Conservation (phyloP, 2,888 invertebrate species). For the Erpobdella octoculata region DNA sequence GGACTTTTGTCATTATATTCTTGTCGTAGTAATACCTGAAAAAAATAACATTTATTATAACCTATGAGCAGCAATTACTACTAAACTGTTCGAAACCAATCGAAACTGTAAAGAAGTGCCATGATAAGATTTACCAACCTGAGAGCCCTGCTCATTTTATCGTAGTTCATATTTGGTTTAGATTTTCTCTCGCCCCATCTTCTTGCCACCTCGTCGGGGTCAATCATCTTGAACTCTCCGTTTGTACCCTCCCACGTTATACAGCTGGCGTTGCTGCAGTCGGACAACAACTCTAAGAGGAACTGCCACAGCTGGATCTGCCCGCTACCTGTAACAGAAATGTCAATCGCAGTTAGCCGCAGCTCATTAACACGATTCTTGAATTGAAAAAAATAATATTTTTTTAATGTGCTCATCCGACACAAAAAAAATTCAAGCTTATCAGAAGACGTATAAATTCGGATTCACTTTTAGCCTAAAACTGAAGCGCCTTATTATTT, state of each 20-base stretch:
- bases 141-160: conserved; percentile 65
- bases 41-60: neutral
- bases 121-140: neutral
- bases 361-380: neutral
- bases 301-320: conserved; percentile 99
- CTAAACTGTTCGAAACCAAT: neutral
- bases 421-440: neutral
- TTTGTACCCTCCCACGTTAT: conserved; percentile 67
- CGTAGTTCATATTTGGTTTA: conserved; percentile 97
- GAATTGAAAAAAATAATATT: neutral
- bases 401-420: neutral
- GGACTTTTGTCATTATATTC: conserved; percentile 95
- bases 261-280: conserved; percentile 76
- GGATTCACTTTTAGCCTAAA: too few species aligned
- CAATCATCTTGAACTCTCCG: conserved; percentile 82
- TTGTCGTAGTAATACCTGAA: conserved; percentile 87
- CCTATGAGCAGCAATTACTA: neutral
- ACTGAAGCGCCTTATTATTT: too few species aligned
- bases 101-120: neutral
- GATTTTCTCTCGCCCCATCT: conserved; percentile 91
- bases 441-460: neutral
- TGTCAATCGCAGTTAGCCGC: too few species aligned
- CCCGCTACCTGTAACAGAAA: conserved; percentile 58
- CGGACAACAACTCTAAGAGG: conserved; percentile 84
- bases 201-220: conserved; percentile 87